phyloP scores from a whole-genome alignment of 2,113 vertebrate species.

The Poecile atricapillus region DNA sequence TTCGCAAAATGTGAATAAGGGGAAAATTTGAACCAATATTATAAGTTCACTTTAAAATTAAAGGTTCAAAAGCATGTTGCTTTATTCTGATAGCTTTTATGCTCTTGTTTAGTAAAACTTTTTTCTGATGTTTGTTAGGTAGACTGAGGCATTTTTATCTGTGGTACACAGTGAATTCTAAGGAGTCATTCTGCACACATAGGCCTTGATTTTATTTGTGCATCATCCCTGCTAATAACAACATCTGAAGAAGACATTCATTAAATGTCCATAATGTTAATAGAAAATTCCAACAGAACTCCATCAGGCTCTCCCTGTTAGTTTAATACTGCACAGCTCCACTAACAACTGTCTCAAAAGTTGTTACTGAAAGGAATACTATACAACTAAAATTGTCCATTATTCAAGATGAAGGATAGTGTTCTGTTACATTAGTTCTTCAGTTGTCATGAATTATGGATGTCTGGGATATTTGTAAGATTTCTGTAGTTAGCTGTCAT shows the following conservation, averaged over 20 bases:
- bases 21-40: neutral
- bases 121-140: neutral
- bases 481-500: neutral
- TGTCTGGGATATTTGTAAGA: neutral
- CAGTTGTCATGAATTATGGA: neutral
- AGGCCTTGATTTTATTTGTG: conserved; percentile 59
- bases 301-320: conserved; percentile 49
- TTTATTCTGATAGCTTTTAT: neutral
- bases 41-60: neutral
- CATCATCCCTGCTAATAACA: conserved; percentile 63
- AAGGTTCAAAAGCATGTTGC: neutral
- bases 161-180: conserved; percentile 29
- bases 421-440: neutral
- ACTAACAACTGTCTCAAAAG: conserved; percentile 60
- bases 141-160: conserved; percentile 39
- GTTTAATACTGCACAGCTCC: conserved; percentile 58
- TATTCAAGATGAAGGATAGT: conserved; percentile 22
- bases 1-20: neutral
- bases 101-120: neutral
- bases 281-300: conserved; percentile 55
- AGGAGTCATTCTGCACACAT: conserved; percentile 25
- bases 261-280: conserved; percentile 58
- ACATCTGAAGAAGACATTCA: conserved; percentile 68
- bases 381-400: conserved; percentile 18
- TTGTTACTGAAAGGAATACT: conserved; percentile 25